These are phyloP conservation scores for Pteronura brasiliensis DNA, from an alignment of 2,113 vertebrate genomes.

Conservation along the genomic window DNA sequence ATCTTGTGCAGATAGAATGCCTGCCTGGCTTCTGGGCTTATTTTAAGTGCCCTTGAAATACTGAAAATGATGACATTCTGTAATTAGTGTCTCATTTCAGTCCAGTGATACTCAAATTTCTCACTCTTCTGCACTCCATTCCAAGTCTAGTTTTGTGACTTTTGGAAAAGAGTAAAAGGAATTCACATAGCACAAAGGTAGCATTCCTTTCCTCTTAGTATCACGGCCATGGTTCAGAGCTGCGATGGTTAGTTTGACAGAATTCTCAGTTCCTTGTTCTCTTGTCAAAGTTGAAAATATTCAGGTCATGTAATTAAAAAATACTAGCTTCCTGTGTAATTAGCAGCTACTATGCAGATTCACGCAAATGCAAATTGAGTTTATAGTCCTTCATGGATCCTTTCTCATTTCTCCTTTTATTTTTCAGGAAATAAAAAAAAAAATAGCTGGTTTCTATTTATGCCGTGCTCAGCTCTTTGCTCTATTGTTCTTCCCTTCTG, in stretches of 20 bases:
- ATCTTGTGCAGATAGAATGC: background rate
- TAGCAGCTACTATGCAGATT: background rate
- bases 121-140: background rate
- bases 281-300: background rate
- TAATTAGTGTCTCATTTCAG: background rate
- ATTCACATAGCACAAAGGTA: background rate
- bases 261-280: background rate
- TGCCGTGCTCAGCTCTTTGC: background rate
- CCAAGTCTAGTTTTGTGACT: background rate
- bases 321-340: background rate
- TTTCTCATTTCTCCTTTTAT: background rate
- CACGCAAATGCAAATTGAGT: background rate
- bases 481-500: background rate
- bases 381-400: background rate
- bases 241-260: background rate
- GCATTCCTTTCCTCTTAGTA: background rate
- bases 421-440: background rate
- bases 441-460: background rate
- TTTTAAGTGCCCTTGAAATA: background rate
- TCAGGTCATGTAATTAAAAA: background rate
- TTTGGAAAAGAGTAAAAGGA: background rate
- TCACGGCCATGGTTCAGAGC: rapidly evolving
- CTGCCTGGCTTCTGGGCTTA: background rate
- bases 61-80: background rate
- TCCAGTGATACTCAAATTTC: background rate